Conservation (phyloP, 2,113 vertebrate species). For the Lucifuga dentata region DNA sequence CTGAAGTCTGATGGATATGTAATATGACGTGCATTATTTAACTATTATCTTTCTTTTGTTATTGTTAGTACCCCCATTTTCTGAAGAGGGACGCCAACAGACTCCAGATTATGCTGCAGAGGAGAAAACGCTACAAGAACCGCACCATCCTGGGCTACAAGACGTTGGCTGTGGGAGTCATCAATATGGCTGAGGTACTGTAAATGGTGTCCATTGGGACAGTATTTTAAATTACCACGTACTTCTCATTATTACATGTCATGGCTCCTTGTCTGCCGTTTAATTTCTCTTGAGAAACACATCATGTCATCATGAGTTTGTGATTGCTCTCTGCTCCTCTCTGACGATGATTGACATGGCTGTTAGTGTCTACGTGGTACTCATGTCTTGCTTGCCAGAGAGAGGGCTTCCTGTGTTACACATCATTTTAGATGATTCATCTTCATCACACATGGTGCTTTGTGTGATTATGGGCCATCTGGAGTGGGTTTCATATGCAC, state of each 20-base stretch:
- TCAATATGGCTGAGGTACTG: slow-evolving; percentile 85
- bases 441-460: slow-evolving; percentile 53
- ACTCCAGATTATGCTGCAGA: slow-evolving; percentile 85
- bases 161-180: slow-evolving; percentile 83
- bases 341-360: slow-evolving; percentile 61
- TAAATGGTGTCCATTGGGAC: background rate
- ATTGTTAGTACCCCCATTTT: slow-evolving; percentile 83
- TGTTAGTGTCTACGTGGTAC: slow-evolving; percentile 22
- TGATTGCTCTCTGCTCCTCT: slow-evolving; percentile 10
- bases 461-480: slow-evolving; percentile 75
- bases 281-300: slow-evolving; percentile 12
- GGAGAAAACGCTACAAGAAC: slow-evolving; percentile 86
- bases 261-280: slow-evolving; percentile 16
- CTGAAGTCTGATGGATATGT: background rate
- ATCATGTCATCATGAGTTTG: slow-evolving; percentile 6
- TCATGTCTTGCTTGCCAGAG: slow-evolving; percentile 35
- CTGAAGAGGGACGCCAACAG: slow-evolving; percentile 85
- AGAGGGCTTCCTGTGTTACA: slow-evolving; percentile 33
- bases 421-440: slow-evolving; percentile 62
- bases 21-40: background rate
- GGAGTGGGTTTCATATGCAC: slow-evolving; percentile 48
- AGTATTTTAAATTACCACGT: slow-evolving; percentile 1
- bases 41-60: slow-evolving; percentile 23
- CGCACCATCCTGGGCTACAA: slow-evolving; percentile 87
- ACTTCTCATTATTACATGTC: background rate